A percentile compares a stretch with the other conserved stretches of the same genome.
Conservation (phyloP, 2,888 invertebrate genomes). For the Plagodis dolabraria region DNA sequence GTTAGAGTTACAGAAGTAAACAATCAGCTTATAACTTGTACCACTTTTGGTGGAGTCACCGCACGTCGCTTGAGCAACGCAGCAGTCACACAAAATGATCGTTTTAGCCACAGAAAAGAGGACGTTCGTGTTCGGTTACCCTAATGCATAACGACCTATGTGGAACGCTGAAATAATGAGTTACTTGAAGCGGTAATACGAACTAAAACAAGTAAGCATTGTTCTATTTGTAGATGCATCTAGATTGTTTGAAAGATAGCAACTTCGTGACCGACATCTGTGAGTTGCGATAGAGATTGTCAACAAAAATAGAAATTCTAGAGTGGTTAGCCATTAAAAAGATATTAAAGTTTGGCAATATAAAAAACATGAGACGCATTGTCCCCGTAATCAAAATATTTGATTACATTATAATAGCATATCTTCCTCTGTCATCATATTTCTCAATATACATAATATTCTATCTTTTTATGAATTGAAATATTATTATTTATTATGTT, state of each 20-base stretch:
- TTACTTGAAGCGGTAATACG: conserved; percentile 39
- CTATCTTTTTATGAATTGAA: too few relatives aligned
- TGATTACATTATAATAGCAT: too few relatives aligned
- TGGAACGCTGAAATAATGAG: conserved; percentile 55
- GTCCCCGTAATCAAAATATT: conserved; percentile 27
- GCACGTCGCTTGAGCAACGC: conserved; percentile 6
- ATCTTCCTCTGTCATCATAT: too few relatives aligned
- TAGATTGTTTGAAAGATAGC: conserved; percentile 6
- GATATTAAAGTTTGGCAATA: conserved; percentile 48
- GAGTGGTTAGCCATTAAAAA: conserved; percentile 49
- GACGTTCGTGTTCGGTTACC: conserved; percentile 22
- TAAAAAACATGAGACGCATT: conserved; percentile 24
- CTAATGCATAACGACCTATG: conserved; percentile 22
- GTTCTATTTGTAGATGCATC: conserved; percentile 43
- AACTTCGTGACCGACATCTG: conserved; percentile 7
- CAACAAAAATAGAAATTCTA: conserved; percentile 19
- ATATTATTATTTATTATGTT: too few relatives aligned
- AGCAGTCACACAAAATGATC: conserved; percentile 3
- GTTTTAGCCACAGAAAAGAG: conserved; percentile 10
- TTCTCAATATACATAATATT: too few relatives aligned
- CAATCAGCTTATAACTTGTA: too few relatives aligned
- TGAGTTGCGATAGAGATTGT: conserved; percentile 15
- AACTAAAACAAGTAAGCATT: conserved; percentile 55
- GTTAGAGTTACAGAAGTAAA: too few relatives aligned
- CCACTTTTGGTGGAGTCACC: not conserved